Evolutionary conservation across 2,113 vertebrate species (phyloP).

Genomic region (Callipepla californica): DNA sequence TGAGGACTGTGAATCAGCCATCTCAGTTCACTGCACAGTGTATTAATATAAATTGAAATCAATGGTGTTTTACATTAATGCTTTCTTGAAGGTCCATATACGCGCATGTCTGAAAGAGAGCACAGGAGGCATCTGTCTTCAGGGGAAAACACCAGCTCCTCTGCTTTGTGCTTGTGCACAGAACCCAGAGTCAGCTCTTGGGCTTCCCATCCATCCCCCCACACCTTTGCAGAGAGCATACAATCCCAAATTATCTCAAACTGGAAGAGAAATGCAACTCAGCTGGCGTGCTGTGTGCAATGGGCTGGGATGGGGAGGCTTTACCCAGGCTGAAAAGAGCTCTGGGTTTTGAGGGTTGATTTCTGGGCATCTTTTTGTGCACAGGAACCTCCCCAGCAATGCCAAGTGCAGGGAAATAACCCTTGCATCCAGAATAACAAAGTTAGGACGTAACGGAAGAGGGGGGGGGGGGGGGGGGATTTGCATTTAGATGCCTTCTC

Average conservation of each 20-base stretch:
- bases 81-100: not conserved
- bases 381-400: not conserved
- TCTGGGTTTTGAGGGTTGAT: fast-evolving
- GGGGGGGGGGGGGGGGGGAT: too few species aligned
- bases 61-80: conserved; percentile 39
- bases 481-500: not conserved
- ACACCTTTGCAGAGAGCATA: fast-evolving
- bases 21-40: conserved; percentile 58
- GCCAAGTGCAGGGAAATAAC: not conserved
- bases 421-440: not conserved
- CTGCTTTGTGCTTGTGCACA: fast-evolving
- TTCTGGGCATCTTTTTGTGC: fast-evolving
- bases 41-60: conserved; percentile 66
- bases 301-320: not conserved
- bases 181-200: not conserved
- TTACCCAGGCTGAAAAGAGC: too few species aligned
- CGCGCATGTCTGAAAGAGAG: not conserved
- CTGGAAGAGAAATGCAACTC: fast-evolving
- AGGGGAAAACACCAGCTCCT: not conserved
- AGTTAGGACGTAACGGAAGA: too few species aligned
- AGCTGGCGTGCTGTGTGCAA: not conserved
- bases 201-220: not conserved
- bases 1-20: conserved; percentile 62
- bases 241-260: not conserved
- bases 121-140: not conserved